phyloP scores from a whole-genome alignment of 2,113 vertebrate genomes.

The Marcusenius ussheri region DNA sequence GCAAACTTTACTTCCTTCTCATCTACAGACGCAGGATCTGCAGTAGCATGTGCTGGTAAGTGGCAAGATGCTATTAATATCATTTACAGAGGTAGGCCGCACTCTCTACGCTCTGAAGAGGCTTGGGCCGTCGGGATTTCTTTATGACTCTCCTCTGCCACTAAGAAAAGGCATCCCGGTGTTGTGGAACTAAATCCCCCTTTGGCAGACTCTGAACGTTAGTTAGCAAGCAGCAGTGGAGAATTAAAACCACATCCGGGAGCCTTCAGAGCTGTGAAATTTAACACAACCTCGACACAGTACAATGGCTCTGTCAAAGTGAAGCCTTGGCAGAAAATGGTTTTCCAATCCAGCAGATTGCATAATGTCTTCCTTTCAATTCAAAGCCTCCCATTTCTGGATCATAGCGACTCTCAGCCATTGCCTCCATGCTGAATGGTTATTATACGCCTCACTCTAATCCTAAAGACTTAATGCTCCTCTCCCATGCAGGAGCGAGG shows the following conservation, averaged over 20 bases:
- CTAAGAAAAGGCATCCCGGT: slow-evolving; percentile 29
- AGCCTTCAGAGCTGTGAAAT: slow-evolving; percentile 2
- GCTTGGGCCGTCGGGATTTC: slow-evolving; percentile 11
- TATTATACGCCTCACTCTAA: slow-evolving; percentile 16
- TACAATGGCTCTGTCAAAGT: slow-evolving; percentile 20
- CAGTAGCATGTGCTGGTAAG: slow-evolving; percentile 31
- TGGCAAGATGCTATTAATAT: slow-evolving; percentile 39
- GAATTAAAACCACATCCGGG: slow-evolving; percentile 7
- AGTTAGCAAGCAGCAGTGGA: slow-evolving; percentile 14
- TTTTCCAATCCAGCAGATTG: slow-evolving; percentile 18
- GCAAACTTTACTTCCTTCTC: slow-evolving; percentile 39
- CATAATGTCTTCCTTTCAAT: slow-evolving; percentile 24
- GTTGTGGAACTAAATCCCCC: slow-evolving; percentile 13
- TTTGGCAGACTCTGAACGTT: background rate
- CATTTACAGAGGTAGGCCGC: slow-evolving; percentile 39
- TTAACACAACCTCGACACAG: slow-evolving; percentile 18
- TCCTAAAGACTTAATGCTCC: slow-evolving; percentile 19
- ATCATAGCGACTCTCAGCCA: slow-evolving; percentile 5
- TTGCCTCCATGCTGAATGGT: slow-evolving; percentile 20
- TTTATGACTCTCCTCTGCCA: slow-evolving; percentile 28
- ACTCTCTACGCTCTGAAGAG: slow-evolving; percentile 29
- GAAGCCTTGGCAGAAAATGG: slow-evolving; percentile 22
- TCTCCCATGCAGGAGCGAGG: background rate
- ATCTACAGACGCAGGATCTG: slow-evolving; percentile 38
- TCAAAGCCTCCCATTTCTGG: slow-evolving; percentile 7